Evolutionary conservation across 2,888 invertebrate species (phyloP).

Genomic region (Aelia acuminata): DNA sequence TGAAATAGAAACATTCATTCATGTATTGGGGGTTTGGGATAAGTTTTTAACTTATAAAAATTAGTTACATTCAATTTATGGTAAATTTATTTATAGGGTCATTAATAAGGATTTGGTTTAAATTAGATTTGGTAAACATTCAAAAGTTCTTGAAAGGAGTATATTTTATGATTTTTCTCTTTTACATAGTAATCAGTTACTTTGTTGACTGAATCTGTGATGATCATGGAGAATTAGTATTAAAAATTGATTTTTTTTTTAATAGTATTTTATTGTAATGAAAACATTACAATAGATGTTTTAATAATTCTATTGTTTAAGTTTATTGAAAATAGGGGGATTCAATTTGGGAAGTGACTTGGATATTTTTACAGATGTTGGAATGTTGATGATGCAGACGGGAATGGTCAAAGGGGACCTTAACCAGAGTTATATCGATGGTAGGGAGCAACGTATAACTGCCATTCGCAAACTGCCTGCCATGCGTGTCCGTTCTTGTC

Average conservation of each 20-base stretch:
- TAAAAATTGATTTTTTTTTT: not conserved
- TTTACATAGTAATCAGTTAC: not conserved
- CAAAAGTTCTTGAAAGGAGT: not conserved
- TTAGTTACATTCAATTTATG: not conserved
- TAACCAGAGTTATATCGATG: constrained; percentile 72
- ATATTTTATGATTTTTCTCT: not conserved
- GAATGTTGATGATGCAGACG: constrained; percentile 97
- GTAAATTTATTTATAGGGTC: not conserved
- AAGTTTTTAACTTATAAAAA: not conserved
- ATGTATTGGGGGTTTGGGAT: not conserved
- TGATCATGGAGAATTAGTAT: not conserved
- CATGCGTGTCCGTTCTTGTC: constrained; percentile 62
- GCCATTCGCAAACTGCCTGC: constrained; percentile 62
- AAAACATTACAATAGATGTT: constrained; percentile 3
- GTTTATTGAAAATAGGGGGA: constrained; percentile 45
- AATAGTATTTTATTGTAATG: not conserved
- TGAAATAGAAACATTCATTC: no score
- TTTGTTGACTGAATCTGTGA: not conserved
- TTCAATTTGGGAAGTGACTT: constrained; percentile 59
- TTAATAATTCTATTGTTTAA: constrained; percentile 48
- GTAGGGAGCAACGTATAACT: constrained; percentile 65
- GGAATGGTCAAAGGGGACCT: constrained; percentile 91
- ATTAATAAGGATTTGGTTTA: not conserved
- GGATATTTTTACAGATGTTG: constrained; percentile 87
- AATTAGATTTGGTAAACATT: not conserved